Base-by-base conservation (phyloP, 2,113 vertebrate species). In the Odontesthes bonariensis region DNA sequence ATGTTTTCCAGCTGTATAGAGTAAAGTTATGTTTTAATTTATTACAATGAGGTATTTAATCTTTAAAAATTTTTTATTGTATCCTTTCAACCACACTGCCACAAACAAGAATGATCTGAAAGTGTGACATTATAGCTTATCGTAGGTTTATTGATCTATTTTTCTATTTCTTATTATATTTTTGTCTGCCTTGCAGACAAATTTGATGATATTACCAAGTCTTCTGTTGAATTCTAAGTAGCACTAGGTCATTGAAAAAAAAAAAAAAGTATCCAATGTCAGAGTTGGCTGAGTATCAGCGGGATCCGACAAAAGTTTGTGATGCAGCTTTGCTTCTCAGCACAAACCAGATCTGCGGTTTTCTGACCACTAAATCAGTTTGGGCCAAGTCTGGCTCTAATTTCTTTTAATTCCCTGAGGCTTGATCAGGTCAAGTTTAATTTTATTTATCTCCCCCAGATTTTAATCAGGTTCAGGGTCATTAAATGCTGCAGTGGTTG, bases 381-480 rank as follows among this genome's bases (percentile, higher is more conserved):
- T 2, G 17, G 42, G 42, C 51, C 17, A 9, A 67, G 73, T 82
- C 81, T 87, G 88, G 57, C 65, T 88, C 56, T 75, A 35, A 82
- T 86, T 71, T 62, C 55, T 77, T 56, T 33, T 27, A 4, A 19
- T 38, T 82, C 79, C 79, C 82, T 72, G 32, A 1, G 69, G 79
- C 61, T 77, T 44, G 53, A 84, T 82, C 64, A 55, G 77, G 54
- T 79, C 58, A 1, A 38, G 75, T 85, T 87, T 71, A 68, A 69
- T 84, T 76, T 75, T 79, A 74, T 85, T 85, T 79, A 66, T 86
- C 72, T 68, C 73, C 44, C 31, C 38, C 32, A 86, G 77, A 81
- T 85, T 79, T 71, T 32, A 81, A 88, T 86, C 88, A 77, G 74
- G 74, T 86, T 76, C 10, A 9, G 76, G 67, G 76, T 84, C 67